Base-by-base conservation (phyloP, 1,140 invertebrate genomes). In the Drosophila navojoa region DNA sequence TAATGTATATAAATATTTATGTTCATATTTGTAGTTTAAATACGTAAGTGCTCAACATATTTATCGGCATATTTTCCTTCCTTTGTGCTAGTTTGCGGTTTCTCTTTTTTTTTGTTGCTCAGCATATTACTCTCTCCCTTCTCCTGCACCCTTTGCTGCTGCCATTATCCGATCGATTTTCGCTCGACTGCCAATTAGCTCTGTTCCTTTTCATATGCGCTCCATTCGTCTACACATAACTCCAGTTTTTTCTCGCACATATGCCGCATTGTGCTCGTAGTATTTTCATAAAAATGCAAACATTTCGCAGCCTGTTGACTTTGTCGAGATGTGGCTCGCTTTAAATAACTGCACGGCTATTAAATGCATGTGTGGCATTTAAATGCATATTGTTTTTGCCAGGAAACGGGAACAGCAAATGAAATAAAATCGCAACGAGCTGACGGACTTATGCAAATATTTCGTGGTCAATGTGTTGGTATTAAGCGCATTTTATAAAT, bases 361-460 rank as follows among this genome's bases (percentile, higher is more conserved):
- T 74, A 74, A 74, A 69, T 62, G 66, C 71, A 74, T 74, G 66
- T 29, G 63, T 57, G 57, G 35, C 71, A 74, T 74, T 74, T 74
- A 69, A 69, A 74, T 66, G 54, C 67, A 62, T 70, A 49, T 70
- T 70, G 67, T 49, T 49, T 35, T 35, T 47, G 16, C 27, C 27
- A 15, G 47, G 64, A 55, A 55, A 38, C 35, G 35, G 4, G 35
- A 2, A 11, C 10, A 38, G 35, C 9, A 3, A 38, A 11, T 38
- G 2, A 35, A 5, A 19, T 16, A 13, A 15, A 52, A 52, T 7
- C 15, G 11, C 16, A n/a, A 3, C 15, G 58, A 27, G 38, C 38
- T 19, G 60, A 69, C 47, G 27, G 55, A 45, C 38, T 69, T 58
- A 69, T 69, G 45, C 35, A 58, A 68, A 69, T 60, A 45, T 55